phyloP scores from a whole-genome alignment of 2,113 vertebrate genomes.

The Vombatus ursinus region DNA sequence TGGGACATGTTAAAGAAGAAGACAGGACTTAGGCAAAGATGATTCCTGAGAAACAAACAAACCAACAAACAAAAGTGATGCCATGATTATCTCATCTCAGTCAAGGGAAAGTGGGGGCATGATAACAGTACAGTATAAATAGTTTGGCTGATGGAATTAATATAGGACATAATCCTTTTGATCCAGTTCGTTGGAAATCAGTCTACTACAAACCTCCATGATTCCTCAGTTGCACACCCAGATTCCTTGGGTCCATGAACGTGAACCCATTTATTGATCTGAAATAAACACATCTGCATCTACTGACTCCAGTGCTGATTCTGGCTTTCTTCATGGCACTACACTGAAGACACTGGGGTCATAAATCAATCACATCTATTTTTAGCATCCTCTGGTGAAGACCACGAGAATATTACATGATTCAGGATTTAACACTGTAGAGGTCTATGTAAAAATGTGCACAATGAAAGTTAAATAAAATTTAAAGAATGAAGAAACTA shows the following conservation, averaged over 20 bases:
- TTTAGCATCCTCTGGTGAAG: background rate
- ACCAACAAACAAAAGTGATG: background rate
- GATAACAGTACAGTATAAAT: background rate
- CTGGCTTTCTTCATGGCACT: background rate
- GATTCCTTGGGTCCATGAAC: background rate
- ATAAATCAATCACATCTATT: background rate
- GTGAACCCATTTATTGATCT: background rate
- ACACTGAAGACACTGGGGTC: background rate
- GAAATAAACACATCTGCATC: background rate
- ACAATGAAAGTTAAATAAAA: background rate
- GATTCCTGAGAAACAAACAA: background rate
- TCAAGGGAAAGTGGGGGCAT: background rate
- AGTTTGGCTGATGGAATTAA: background rate
- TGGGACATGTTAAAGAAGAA: background rate
- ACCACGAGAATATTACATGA: background rate
- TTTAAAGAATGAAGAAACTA: background rate
- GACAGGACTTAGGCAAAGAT: background rate
- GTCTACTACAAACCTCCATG: background rate
- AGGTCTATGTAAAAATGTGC: background rate
- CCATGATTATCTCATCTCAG: background rate
- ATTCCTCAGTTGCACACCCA: background rate
- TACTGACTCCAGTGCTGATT: background rate
- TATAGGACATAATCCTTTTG: background rate
- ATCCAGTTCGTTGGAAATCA: background rate
- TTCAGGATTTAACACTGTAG: background rate